Evolutionary conservation across 2,888 invertebrate species (phyloP), one percentile per base, ranked within the genome.

Genomic region (Limenitis camilla): DNA sequence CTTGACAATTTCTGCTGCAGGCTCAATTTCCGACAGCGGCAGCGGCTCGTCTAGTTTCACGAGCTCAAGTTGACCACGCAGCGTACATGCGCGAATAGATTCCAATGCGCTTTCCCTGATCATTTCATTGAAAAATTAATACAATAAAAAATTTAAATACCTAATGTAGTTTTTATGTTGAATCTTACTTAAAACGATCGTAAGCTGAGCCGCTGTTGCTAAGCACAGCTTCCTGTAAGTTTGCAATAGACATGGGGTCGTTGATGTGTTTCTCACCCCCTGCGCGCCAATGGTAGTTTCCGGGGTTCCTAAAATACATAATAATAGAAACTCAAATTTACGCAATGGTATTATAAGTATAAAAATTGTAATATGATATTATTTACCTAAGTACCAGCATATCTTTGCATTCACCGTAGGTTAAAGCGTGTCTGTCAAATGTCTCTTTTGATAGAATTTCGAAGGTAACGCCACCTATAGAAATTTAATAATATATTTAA

Each of bases 261-360:
- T 99, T 99, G 70, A 99, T 93, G 81, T 99, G 99, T 63, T 96
- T 96, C 87, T 99, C 99, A 3, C 99, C 99, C 10, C 97, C 98
- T 59, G 94, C 92, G 65, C 99, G 91, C 98, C 98, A 99, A 80
- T 99, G 98, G 78, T 95, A 99, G 68, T 92, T 92, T 6, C 99
- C 99, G 8, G 97, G 96, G 77, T 96, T 96, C 53, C 95, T 91
- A 52, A 6, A 31, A 29, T n/a, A 19, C 5, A 7, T 6, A 9
- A 1, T 28, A 19, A 29, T 40, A 29, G 6, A n/a, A 28, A 7
- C 19, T 19, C 4, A 38, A 4, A 38, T 19, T 11, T 10, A 11
- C 19, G 8, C 2, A 1, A 8, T 27, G 4, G 8, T 27, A 19
- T 19, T 7, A 7, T 39, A 11, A 19, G 6, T 6, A 1, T 7